Evolutionary conservation across 2,888 invertebrate species (phyloP).

Genomic region (Brachypalpus laphriformis): DNA sequence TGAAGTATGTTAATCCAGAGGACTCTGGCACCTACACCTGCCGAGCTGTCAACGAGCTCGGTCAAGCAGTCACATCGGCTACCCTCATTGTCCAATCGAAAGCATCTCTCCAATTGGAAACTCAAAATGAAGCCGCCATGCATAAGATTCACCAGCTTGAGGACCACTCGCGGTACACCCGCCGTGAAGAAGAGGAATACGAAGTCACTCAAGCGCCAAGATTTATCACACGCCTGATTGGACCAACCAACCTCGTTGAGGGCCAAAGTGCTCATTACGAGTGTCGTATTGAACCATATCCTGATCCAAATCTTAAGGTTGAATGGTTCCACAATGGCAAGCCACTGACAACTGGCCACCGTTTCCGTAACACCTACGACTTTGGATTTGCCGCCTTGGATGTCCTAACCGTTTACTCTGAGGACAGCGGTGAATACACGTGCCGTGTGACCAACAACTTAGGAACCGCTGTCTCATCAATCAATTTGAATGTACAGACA

Average conservation of each 20-base stretch:
- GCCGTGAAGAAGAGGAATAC: slow-evolving; percentile 91
- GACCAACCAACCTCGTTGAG: slow-evolving; percentile 92
- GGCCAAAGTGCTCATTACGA: slow-evolving; percentile 96
- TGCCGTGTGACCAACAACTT: slow-evolving; percentile 93
- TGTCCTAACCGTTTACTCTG: slow-evolving; percentile 95
- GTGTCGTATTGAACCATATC: slow-evolving; percentile 96
- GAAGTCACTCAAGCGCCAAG: slow-evolving; percentile 92
- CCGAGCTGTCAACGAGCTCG: slow-evolving; percentile 94
- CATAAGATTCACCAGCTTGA: slow-evolving; percentile 94
- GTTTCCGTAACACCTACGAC: slow-evolving; percentile 96
- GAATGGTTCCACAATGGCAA: slow-evolving; percentile 97
- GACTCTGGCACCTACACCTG: slow-evolving; percentile 99
- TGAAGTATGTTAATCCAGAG: slow-evolving; percentile 97
- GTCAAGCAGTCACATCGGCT: slow-evolving; percentile 97
- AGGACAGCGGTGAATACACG: slow-evolving; percentile 96
- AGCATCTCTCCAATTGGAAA: slow-evolving; percentile 93
- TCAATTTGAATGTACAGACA: slow-evolving; percentile 91
- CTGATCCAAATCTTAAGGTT: slow-evolving; percentile 93
- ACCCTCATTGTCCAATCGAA: slow-evolving; percentile 95
- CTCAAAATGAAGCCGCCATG: slow-evolving; percentile 94
- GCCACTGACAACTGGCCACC: slow-evolving; percentile 93
- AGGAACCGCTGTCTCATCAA: slow-evolving; percentile 92
- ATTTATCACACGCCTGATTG: slow-evolving; percentile 93
- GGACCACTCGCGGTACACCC: slow-evolving; percentile 90
- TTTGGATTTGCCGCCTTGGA: slow-evolving; percentile 99